Conservation (phyloP, 2,888 invertebrate species). For the Troides oblongomaculatus region DNA sequence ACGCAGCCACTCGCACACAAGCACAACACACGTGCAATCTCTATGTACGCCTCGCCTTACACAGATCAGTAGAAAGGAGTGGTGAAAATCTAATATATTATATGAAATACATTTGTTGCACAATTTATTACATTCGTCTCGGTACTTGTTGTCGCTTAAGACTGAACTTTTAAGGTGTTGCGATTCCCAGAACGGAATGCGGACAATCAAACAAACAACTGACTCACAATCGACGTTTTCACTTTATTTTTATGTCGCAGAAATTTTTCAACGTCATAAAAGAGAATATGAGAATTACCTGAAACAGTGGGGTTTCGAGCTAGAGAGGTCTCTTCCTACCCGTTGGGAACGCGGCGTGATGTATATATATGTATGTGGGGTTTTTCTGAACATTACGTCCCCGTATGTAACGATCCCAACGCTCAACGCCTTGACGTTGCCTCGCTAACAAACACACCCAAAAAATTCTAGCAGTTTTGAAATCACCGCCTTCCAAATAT, state of each 20-base stretch:
- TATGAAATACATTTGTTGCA: conserved; percentile 41
- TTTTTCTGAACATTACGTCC: conserved; percentile 28
- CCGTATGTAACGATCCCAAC: conserved; percentile 43
- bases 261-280: conserved; percentile 18
- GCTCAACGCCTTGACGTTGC: conserved; percentile 46
- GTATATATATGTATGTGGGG: background rate
- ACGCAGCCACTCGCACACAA: conserved; percentile 35
- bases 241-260: conserved; percentile 28
- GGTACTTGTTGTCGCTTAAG: conserved; percentile 34
- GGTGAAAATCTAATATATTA: conserved; percentile 64
- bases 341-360: no score
- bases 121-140: conserved; percentile 28
- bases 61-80: conserved; percentile 63
- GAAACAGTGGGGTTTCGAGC: background rate
- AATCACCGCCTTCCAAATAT: conserved; percentile 77
- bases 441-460: conserved; percentile 61
- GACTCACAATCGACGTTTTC: conserved; percentile 36
- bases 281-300: conserved; percentile 7
- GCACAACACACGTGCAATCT: conserved; percentile 37
- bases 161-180: conserved; percentile 20
- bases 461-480: conserved; percentile 68
- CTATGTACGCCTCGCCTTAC: conserved; percentile 41
- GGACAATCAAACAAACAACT: conserved; percentile 33
- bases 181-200: conserved; percentile 33
- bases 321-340: no score